These are phyloP conservation scores for Pluvialis apricaria DNA, from an alignment of 2,113 vertebrate genomes.

Conservation along the genomic window DNA sequence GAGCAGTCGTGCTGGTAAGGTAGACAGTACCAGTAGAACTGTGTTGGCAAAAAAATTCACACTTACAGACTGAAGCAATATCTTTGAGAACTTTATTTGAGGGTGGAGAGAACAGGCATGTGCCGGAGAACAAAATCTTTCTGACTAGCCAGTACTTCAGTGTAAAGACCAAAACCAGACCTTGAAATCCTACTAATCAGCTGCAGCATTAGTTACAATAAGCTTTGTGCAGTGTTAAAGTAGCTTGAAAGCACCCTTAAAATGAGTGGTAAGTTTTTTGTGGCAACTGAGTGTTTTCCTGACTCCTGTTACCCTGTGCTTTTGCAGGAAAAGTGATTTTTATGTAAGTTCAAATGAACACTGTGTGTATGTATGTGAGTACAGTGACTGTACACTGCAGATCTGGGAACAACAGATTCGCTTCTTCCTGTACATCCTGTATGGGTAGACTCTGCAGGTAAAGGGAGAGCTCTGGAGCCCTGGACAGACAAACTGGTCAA, in stretches of 20 bases:
- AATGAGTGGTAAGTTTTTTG: neutral
- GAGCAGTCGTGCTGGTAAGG: neutral
- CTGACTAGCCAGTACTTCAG: neutral
- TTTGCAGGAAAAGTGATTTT: neutral
- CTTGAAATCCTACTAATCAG: neutral
- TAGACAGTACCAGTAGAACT: neutral
- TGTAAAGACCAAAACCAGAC: neutral
- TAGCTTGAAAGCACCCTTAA: neutral
- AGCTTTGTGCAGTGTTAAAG: neutral
- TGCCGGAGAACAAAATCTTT: neutral
- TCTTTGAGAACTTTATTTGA: neutral
- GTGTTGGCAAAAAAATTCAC: neutral
- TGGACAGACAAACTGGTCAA: neutral
- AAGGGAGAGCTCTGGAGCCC: neutral
- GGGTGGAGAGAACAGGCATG: neutral
- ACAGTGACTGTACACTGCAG: neutral
- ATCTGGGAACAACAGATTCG: accelerated
- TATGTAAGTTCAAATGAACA: neutral
- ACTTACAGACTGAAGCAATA: neutral
- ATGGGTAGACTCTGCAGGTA: neutral
- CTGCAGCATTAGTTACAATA: neutral
- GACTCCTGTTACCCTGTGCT: neutral
- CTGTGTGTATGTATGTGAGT: neutral
- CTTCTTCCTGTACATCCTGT: neutral
- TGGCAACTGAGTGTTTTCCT: neutral